These are phyloP conservation scores for Thumatha senex DNA, from an alignment of 2,888 invertebrate genomes.

Conservation along the genomic window DNA sequence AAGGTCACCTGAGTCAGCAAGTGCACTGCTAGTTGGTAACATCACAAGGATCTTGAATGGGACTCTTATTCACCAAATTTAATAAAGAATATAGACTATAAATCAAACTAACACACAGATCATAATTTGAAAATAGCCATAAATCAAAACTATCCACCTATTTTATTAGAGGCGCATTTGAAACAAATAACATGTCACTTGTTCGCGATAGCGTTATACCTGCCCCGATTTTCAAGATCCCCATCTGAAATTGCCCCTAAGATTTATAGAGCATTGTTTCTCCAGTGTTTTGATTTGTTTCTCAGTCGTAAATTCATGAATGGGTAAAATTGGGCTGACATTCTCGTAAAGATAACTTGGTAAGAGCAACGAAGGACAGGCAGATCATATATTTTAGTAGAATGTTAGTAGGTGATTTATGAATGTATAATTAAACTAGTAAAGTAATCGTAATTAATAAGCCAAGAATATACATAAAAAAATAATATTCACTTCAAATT, in stretches of 20 bases:
- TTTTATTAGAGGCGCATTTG: constrained; percentile 40
- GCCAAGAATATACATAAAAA: not conserved
- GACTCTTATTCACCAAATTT: too few species aligned
- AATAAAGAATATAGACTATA: not conserved
- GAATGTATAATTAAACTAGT: not conserved
- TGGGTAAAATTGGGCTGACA: constrained; percentile 52
- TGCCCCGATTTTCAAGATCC: constrained; percentile 60
- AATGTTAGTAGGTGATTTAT: constrained; percentile 5
- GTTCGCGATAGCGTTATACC: constrained; percentile 50
- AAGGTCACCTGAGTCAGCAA: too few species aligned
- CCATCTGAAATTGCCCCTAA: constrained; percentile 69
- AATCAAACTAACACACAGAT: not conserved
- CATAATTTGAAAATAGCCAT: constrained; percentile 14
- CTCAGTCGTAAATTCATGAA: constrained; percentile 61
- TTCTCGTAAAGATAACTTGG: constrained; percentile 41
- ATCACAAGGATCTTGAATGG: too few species aligned
- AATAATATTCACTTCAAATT: too few species aligned
- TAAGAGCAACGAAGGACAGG: constrained; percentile 15
- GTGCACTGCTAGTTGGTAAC: too few species aligned
- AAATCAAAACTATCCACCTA: constrained; percentile 35
- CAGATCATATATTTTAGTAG: constrained; percentile 3
- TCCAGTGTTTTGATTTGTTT: constrained; percentile 70
- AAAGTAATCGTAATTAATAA: not conserved
- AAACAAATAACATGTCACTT: constrained; percentile 43
- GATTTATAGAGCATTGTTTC: constrained; percentile 71